Evolutionary conservation across 2,888 invertebrate species (phyloP), one percentile per base, ranked within the genome.

Genomic region (Malthinus seriepunctatus): DNA sequence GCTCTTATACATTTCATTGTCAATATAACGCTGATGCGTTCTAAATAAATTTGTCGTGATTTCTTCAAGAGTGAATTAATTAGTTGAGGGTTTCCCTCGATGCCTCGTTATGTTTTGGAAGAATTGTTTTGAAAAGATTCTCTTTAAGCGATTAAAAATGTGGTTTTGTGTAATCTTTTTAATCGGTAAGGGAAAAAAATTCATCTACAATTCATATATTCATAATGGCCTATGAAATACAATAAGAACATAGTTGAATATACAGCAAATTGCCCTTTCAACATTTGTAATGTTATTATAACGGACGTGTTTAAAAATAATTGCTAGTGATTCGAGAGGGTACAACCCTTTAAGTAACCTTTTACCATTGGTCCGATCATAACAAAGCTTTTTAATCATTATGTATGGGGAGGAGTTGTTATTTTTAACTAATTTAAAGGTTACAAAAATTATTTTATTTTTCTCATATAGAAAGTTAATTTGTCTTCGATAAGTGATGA

Each of bases 221-320:
- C 68, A 69, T 66, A 68, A 69, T 68, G 66, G 71, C 67, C 56
- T 68, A 69, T 60, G 56, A 67, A 71, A 64, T 65, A 73, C 73
- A 73, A 73, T 71, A 66, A 70, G 59, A 70, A 63, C 68, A 71
- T 71, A 73, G 71, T 73, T 71, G 70, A 72, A 73, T 73, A 72
- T 70, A 68, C 58, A 50, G 59, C 56, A 65, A 64, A 65, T 69
- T 70, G 64, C 67, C 65, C 67, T 69, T 42, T 68, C 67, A 69
- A 69, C 68, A 69, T 70, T 70, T 69, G 63, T 68, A 68, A 72
- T 68, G 71, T 71, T 72, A 71, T 71, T 69, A 72, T 72, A 73
- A 73, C 73, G 72, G 71, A 71, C 70, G 67, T 70, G 71, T 72
- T 70, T 71, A 67, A 68, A 72, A 73, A 74, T 73, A 71, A 72